Evolutionary conservation across 1,140 invertebrate genomes (phyloP).

Genomic region (Drosophila ambigua): DNA sequence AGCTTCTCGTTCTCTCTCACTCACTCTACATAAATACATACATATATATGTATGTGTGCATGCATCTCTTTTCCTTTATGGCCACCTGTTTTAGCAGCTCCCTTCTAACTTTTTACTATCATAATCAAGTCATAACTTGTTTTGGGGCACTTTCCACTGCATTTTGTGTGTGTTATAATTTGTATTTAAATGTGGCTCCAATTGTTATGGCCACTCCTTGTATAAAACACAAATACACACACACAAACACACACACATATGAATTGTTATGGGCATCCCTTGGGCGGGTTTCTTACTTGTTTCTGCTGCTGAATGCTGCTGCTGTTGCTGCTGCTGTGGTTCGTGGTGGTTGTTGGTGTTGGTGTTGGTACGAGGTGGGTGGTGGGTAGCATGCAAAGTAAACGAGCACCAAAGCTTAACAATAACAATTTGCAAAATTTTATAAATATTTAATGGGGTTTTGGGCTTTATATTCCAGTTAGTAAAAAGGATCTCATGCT

Average conservation of each 20-base stretch:
- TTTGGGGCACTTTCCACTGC: constrained; percentile 30
- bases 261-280: constrained; percentile 21
- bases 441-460: constrained; percentile 75
- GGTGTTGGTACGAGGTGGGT: neutral
- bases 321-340: constrained; percentile 32
- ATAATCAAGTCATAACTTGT: constrained; percentile 55
- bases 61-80: neutral
- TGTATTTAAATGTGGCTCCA: constrained; percentile 74
- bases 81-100: neutral
- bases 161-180: constrained; percentile 66
- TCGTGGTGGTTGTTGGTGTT: constrained; percentile 16
- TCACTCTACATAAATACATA: too few species aligned
- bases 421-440: constrained; percentile 80
- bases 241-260: constrained; percentile 1
- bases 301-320: constrained; percentile 47
- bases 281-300: constrained; percentile 42
- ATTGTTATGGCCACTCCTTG: constrained; percentile 22
- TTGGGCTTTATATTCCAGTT: constrained; percentile 17
- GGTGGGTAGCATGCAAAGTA: constrained; percentile 72
- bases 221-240: neutral
- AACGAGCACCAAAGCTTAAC: constrained; percentile 71
- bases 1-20: neutral
- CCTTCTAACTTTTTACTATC: constrained; percentile 15
- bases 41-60: neutral
- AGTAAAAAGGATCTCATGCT: constrained; percentile 25